Evolutionary conservation across 2,888 invertebrate genomes (phyloP), one percentile per base, ranked within the genome.

Genomic region (Himalopsyche tibetana): DNA sequence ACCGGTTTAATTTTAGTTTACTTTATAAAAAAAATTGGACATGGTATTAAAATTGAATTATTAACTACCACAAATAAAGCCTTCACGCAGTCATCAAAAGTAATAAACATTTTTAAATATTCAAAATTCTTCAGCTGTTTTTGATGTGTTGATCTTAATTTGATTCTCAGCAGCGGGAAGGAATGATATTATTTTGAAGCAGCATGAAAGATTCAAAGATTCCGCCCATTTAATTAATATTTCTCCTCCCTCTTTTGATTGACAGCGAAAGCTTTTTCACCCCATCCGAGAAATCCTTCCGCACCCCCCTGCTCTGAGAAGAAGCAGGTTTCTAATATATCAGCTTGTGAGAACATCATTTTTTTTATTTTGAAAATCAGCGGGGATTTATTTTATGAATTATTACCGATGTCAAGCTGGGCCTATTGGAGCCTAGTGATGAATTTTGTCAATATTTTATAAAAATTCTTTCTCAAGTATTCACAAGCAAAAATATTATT

Each of bases 141-240:
- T 19, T 63, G 63, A 63, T 63, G 63, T 63, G 63, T 63, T 63
- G 63, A 63, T 63, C 63, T 63, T 63, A 63, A 63, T 63, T 63
- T 63, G 63, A 63, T 63, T 63, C 63, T 63, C 63, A 63, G 63
- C 63, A 63, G 63, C 63, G 19, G 63, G 63, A 63, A 63, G 63
- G 63, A 63, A 63, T 63, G 63, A 63, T 63, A 63, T 63, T 63
- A 63, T 63, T 63, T 63, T 63, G 63, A 63, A 63, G 63, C 63
- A 63, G 63, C 63, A 63, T 63, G 63, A 63, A 63, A 63, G 63
- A 63, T 63, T 63, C 63, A 63, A 63, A 82, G 51, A 82, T 82
- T 45, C 55, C 63, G 56, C 85, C 82, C 82, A 82, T 85, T 82
- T 85, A 85, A 85, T 85, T 85, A 85, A 84, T 84, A 56, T 82